These are phyloP conservation scores for Orestias chungarensis DNA, from an alignment of 2,797 vertebrate species.

Conservation along the genomic window DNA sequence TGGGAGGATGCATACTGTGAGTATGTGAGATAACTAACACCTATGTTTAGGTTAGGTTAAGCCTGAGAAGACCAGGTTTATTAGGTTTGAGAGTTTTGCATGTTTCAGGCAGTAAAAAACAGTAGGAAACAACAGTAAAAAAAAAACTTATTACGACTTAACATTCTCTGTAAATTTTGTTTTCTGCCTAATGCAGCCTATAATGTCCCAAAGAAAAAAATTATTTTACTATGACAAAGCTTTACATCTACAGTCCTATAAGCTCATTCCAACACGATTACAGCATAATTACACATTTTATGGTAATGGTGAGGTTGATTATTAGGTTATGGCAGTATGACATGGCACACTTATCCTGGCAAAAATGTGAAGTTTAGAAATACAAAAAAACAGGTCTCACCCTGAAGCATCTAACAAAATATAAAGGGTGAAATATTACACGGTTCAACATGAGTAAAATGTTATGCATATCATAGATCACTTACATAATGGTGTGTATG, in stretches of 20 bases:
- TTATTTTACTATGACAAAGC: not conserved
- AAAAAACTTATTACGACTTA: too few species aligned
- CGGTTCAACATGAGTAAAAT: too few species aligned
- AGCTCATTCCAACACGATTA: not conserved
- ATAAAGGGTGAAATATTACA: too few species aligned
- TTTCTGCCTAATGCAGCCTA: not conserved
- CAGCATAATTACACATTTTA: not conserved
- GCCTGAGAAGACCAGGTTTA: too few species aligned
- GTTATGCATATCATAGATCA: too few species aligned
- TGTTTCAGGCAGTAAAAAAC: too few species aligned
- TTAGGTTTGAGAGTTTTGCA: too few species aligned
- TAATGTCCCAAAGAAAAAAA: not conserved
- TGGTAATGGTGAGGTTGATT: not conserved
- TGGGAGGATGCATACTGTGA: constrained; percentile 9
- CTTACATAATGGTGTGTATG: not conserved
- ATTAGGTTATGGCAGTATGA: not conserved
- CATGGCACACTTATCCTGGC: not conserved
- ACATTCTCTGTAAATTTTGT: too few species aligned
- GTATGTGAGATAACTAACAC: not conserved
- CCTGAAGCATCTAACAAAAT: too few species aligned
- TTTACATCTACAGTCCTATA: not conserved
- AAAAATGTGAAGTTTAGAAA: too few species aligned
- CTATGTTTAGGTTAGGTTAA: not conserved
- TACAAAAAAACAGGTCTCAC: too few species aligned
- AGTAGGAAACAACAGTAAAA: too few species aligned